phyloP scores from a whole-genome alignment of 2,797 vertebrate genomes.

The Babyrousa celebensis region DNA sequence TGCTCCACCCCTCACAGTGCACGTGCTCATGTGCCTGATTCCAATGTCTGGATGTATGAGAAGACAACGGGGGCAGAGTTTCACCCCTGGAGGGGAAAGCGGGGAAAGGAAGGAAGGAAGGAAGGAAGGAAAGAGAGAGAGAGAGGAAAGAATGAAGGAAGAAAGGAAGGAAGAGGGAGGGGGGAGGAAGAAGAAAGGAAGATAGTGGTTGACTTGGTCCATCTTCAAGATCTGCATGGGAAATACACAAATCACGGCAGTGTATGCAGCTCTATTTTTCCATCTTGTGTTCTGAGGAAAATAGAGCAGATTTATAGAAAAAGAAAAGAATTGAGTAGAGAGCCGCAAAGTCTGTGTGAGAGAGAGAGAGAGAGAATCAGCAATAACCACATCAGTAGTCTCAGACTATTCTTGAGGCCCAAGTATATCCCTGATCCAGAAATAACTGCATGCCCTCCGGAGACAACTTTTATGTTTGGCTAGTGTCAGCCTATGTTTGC shows the following conservation, averaged over 20 bases:
- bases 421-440: background rate
- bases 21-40: background rate
- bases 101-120: background rate
- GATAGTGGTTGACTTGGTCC: background rate
- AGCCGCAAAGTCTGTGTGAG: background rate
- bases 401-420: background rate
- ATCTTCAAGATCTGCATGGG: background rate
- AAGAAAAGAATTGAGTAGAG: background rate
- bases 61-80: background rate
- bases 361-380: background rate
- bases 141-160: too few relatives aligned
- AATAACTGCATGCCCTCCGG: background rate
- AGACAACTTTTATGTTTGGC: background rate
- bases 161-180: too few relatives aligned
- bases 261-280: background rate
- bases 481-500: background rate
- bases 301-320: background rate
- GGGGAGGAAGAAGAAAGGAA: too few relatives aligned
- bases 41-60: background rate
- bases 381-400: background rate
- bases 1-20: background rate
- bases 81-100: background rate
- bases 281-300: slow-evolving; percentile 15
- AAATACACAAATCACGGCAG: background rate
- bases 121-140: too few relatives aligned